Base-by-base conservation (phyloP, 2,797 vertebrate genomes). In the Chromobotia macracanthus region DNA sequence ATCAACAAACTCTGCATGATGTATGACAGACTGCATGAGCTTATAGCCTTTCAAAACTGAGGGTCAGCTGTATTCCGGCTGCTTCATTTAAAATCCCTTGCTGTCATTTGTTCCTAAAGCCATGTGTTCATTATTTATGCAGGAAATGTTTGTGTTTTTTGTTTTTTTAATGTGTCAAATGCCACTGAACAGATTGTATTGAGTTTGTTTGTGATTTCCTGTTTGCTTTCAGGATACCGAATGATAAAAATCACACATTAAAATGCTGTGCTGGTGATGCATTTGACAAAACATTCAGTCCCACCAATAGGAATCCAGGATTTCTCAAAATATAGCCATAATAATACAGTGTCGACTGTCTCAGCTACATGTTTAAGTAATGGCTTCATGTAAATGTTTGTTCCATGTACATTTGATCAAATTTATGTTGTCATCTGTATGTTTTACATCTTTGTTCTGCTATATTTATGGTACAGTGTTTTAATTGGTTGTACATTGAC, bases 1-100 rank as follows among this genome's bases (percentile, higher is more conserved):
- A 86, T 86, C 89, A 91, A 90, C 89, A 89, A 90, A 91, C 89
- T 82, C 88, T 93, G 93, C 93, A 94, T 94, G 93, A 90, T 90
- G 86, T 83, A 90, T 84, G 85, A 89, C 93, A 90, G 92, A 93
- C 89, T 93, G 93, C 93, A 94, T 94, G 93, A 92, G 92, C 92
- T 92, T 28, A 28, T 92, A 91, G 90, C 86, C 90, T 92, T 92
- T 91, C 87, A 88, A 82, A 93, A 89, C 86, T 89, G 86, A 88
- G 82, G 90, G 90, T 91, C 86, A 88, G 87, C 88, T 89, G 89
- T 88, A 87, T 89, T 80, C 90, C 85, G 86, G 88, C 89, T 90
- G 89, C 90, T 88, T 88, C 89, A 75, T 87, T 84, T 88, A 86
- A 85, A 89, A 91, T 89, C 91, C 91, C 92, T 93, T 90, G 92